Evolutionary conservation across 2,888 invertebrate genomes (phyloP).

Genomic region (Himalopsyche tibetana): DNA sequence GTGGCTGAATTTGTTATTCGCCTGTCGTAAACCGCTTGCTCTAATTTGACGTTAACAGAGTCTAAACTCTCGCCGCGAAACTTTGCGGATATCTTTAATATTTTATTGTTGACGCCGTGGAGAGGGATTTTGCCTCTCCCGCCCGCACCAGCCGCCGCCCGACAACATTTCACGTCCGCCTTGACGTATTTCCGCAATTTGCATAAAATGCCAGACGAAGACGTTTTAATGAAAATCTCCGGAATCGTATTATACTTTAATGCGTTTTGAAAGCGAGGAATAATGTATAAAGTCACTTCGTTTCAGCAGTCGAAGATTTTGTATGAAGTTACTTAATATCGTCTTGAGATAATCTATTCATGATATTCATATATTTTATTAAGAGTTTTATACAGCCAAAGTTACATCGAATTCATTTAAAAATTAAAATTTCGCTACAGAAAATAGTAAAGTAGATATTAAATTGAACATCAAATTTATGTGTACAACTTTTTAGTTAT

Average conservation of each 20-base stretch:
- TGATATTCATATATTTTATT: no score
- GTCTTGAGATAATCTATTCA: no score
- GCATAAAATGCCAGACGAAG: conserved; percentile 61
- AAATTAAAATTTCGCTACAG: no score
- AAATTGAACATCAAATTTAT: no score
- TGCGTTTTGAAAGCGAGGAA: conserved; percentile 9
- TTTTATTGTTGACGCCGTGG: conserved; percentile 62
- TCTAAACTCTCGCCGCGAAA: conserved; percentile 59
- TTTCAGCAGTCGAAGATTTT: conserved; percentile 20
- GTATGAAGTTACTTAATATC: conserved; percentile 1
- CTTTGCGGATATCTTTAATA: conserved; percentile 63
- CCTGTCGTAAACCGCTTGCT: conserved; percentile 62
- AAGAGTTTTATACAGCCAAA: no score
- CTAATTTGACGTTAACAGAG: conserved; percentile 66
- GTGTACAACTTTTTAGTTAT: no score
- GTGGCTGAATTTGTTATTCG: conserved; percentile 61
- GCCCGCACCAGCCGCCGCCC: background rate
- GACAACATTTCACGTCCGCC: conserved; percentile 47
- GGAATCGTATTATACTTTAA: conserved; percentile 54
- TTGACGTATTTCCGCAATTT: conserved; percentile 62
- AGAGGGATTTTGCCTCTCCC: conserved; percentile 38
- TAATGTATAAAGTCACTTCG: conserved; percentile 22
- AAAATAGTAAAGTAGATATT: no score
- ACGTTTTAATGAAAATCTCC: conserved; percentile 64
- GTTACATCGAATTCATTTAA: no score